These are phyloP conservation scores for Spondyliosoma cantharus DNA, from an alignment of 2,797 vertebrate genomes.

Conservation along the genomic window DNA sequence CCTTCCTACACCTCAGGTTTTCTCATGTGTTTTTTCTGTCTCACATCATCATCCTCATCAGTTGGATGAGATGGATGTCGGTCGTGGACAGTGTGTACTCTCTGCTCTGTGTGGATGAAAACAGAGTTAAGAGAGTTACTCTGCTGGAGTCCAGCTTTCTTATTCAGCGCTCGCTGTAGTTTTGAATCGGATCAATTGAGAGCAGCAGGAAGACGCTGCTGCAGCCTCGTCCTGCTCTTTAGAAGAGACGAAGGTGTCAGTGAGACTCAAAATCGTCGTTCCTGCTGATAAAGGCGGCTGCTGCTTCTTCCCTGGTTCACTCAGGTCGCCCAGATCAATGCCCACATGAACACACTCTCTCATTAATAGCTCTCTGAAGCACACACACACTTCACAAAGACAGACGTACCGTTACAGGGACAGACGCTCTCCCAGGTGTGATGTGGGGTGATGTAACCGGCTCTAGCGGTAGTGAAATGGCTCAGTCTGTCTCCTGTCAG, in stretches of 20 bases:
- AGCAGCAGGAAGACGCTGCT: background rate
- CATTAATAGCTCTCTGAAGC: background rate
- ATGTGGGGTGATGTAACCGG: slow-evolving; percentile 91
- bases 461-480: slow-evolving; percentile 91
- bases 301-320: background rate
- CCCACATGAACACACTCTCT: background rate
- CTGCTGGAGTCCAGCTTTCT: background rate
- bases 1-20: background rate
- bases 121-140: background rate
- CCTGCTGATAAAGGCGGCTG: slow-evolving; percentile 3
- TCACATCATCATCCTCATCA: background rate
- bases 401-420: slow-evolving; percentile 90
- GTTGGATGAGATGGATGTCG: slow-evolving; percentile 2
- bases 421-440: slow-evolving; percentile 92
- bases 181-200: slow-evolving; percentile 7
- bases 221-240: slow-evolving; percentile 12
- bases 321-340: slow-evolving; percentile 1
- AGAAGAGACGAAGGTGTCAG: background rate
- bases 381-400: background rate
- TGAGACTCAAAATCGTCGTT: background rate
- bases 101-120: background rate
- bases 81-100: background rate
- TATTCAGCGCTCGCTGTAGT: background rate
- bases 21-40: background rate
- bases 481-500: slow-evolving; percentile 85